phyloP scores from a whole-genome alignment of 1,140 invertebrate species.

The Arion vulgaris region DNA sequence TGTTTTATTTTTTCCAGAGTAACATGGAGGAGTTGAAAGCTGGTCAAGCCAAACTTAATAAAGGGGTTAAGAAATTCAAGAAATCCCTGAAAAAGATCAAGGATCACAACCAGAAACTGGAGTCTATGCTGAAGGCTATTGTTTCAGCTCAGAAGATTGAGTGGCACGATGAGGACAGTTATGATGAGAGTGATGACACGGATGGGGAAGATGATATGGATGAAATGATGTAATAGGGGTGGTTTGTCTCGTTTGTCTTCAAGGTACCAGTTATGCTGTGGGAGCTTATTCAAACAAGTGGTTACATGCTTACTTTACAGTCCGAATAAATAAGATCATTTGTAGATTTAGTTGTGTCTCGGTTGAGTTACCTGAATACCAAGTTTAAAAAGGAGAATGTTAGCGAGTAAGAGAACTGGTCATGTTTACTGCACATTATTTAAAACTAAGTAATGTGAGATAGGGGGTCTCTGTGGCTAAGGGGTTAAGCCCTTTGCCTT shows the following conservation, averaged over 20 bases:
- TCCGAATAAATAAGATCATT: too few relatives aligned
- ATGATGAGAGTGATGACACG: conserved; percentile 47
- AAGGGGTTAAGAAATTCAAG: conserved; percentile 60
- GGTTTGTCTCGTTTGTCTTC: too few relatives aligned
- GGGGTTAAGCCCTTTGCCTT: too few relatives aligned
- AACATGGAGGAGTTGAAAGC: conserved; percentile 64
- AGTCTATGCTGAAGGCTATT: conserved; percentile 61
- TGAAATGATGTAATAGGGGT: neutral
- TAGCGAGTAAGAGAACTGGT: too few relatives aligned
- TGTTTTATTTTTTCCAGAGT: conserved; percentile 58
- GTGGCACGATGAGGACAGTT: conserved; percentile 63
- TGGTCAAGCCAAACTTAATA: conserved; percentile 62
- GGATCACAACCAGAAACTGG: conserved; percentile 51
- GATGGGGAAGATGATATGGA: conserved; percentile 8
- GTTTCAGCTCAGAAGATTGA: conserved; percentile 49
- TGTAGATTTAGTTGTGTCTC: neutral
- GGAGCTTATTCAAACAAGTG: too few relatives aligned
- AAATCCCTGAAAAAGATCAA: conserved; percentile 53
- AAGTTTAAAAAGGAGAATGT: too few relatives aligned
- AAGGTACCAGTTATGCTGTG: neutral
- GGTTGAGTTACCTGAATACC: too few relatives aligned
- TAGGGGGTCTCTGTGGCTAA: too few relatives aligned
- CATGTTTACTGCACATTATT: too few relatives aligned
- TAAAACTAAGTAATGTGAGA: too few relatives aligned
- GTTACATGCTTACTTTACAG: too few relatives aligned